Base-by-base conservation (phyloP, 2,888 invertebrate genomes). In the Pseudanteris insignis region DNA sequence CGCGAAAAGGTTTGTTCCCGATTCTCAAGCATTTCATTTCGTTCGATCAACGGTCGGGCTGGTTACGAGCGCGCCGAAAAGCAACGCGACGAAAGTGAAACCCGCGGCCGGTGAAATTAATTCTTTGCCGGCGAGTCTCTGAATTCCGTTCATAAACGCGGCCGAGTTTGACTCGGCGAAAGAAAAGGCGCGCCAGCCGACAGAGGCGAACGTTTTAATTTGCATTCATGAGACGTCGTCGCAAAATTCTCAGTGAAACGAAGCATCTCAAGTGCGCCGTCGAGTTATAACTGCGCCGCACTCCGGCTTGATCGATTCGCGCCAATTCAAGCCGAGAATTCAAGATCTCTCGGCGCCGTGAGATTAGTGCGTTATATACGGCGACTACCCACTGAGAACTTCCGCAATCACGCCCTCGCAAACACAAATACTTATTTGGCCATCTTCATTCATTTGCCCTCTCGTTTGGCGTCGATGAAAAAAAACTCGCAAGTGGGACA, bases 201-300 rank as follows among this genome's bases (percentile, higher is more conserved):
- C 63, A 64, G 55, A 58, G 63, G 67, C 63, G 66, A 72, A 18
- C 71, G 69, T 74, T 77, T 78, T 78, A 76, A 77, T 78, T 78
- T 78, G 73, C 78, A 78, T 78, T 78, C 77, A 78, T 78, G 77
- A 78, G 76, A 68, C 68, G 59, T 59, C 60, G 50, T 37, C 46
- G 55, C 48, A 69, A 72, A 75, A 75, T 75, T 77, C 75, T 72
- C 69, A 64, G 67, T 62, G 61, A 59, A 68, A 61, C 64, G 66
- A 68, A 70, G 71, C 72, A 74, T 75, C 73, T 69, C 69, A 62
- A 69, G 65, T 71, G 68, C 68, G 72, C 68, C 66, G 60, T 43
- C 38, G 58, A 67, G 68, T 70, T 68, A 70, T 70, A 70, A 67
- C 63, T 64, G 44, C 51, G 51, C 37, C 43, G 44, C 14, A 18